A percentile compares a stretch with the other conserved stretches of the same genome.
phyloP scores from a whole-genome alignment of 2,113 vertebrate genomes.

The Ahaetulla prasina region DNA sequence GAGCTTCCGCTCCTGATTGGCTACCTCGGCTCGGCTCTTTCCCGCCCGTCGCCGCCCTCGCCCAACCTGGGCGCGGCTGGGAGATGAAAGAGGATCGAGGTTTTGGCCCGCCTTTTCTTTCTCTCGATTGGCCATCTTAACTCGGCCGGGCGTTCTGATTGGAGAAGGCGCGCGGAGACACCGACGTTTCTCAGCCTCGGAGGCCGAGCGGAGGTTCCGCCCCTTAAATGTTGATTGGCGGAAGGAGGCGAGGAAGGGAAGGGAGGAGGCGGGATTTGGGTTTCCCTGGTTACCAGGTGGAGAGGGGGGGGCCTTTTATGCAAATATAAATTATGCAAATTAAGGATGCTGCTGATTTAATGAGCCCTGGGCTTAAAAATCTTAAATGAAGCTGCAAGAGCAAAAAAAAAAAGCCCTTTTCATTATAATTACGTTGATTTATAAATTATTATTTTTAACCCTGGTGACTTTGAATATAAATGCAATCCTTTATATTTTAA shows the following conservation, averaged over 20 bases:
- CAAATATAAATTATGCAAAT: background rate
- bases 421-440: background rate
- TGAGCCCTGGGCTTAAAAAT: background rate
- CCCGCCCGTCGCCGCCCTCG: background rate
- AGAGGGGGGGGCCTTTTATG: accelerated
- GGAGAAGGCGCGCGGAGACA: background rate
- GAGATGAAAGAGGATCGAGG: background rate
- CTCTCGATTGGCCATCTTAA: background rate
- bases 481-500: background rate
- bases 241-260: background rate
- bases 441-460: background rate
- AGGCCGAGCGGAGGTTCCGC: accelerated
- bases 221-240: background rate
- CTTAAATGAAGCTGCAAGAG: background rate
- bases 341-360: background rate
- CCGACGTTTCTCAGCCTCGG: background rate
- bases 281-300: background rate
- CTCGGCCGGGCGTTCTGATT: background rate
- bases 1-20: background rate
- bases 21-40: accelerated
- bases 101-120: background rate
- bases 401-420: background rate
- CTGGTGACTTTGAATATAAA: background rate
- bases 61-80: too few relatives aligned
- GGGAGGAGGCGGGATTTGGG: background rate